These are phyloP conservation scores for Boleophthalmus pectinirostris DNA, from an alignment of 2,113 vertebrate genomes.

Conservation along the genomic window DNA sequence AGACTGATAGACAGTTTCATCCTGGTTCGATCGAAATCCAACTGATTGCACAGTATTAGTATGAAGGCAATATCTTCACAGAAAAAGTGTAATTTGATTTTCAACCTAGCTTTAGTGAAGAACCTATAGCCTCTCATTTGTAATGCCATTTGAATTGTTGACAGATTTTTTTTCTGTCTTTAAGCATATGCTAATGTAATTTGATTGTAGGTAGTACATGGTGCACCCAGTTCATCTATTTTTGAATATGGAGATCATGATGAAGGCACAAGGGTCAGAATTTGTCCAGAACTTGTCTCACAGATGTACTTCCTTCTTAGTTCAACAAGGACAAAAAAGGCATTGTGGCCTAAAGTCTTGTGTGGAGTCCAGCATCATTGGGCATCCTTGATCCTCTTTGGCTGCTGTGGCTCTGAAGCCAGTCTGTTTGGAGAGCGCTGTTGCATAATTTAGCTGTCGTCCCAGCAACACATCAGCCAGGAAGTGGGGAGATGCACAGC, in stretches of 20 bases:
- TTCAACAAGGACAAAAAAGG: not conserved
- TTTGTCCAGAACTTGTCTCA: not conserved
- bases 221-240: not conserved
- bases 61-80: not conserved
- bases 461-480: conserved; percentile 69
- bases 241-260: not conserved
- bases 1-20: not conserved
- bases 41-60: not conserved
- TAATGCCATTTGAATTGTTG: not conserved
- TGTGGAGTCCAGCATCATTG: conserved; percentile 7
- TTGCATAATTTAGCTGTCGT: conserved; percentile 79
- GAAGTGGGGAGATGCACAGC: conserved; percentile 59
- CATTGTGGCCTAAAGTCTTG: not conserved
- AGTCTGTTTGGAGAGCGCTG: conserved; percentile 58
- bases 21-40: not conserved
- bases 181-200: not conserved
- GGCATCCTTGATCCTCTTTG: conserved; percentile 15
- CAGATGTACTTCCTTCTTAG: conserved; percentile 1
- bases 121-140: not conserved
- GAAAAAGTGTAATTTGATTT: too few relatives aligned
- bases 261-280: not conserved
- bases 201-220: not conserved
- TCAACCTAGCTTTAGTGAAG: too few relatives aligned
- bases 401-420: conserved; percentile 35
- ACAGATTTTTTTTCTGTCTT: not conserved